Evolutionary conservation across 2,797 vertebrate genomes (phyloP).

Genomic region (Acropternis orthonyx): DNA sequence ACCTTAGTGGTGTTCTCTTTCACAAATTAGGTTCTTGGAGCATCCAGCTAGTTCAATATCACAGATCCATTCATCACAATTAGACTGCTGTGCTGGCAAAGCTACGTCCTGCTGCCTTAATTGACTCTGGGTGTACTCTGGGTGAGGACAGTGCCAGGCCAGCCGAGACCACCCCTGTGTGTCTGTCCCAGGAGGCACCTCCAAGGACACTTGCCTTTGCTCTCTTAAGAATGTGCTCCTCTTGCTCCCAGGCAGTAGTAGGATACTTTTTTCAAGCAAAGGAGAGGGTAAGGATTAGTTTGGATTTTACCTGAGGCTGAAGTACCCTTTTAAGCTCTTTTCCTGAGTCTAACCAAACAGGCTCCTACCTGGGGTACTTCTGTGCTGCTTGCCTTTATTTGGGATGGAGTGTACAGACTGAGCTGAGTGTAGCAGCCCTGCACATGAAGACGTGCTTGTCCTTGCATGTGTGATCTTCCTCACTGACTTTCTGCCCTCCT

Average conservation of each 20-base stretch:
- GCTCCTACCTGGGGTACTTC: background rate
- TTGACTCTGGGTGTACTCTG: background rate
- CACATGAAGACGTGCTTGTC: background rate
- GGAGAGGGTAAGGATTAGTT: background rate
- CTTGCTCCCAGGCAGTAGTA: background rate
- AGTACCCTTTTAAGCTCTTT: background rate
- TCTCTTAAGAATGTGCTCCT: background rate
- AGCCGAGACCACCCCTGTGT: accelerated
- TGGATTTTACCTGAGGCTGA: background rate
- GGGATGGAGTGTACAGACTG: background rate
- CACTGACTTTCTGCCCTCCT: background rate
- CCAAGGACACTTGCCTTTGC: accelerated
- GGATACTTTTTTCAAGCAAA: background rate
- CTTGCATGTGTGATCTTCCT: background rate
- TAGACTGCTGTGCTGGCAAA: slow-evolving; percentile 5
- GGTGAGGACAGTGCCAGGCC: background rate
- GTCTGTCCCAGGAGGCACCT: background rate
- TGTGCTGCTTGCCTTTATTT: background rate
- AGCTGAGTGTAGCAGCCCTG: background rate
- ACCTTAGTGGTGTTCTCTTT: background rate
- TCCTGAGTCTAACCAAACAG: background rate
- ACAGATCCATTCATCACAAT: slow-evolving; percentile 32
- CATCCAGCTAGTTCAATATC: background rate
- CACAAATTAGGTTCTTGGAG: slow-evolving; percentile 54
- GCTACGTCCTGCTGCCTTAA: background rate